Percentiles rank a stretch among this genome's conserved stretches.
phyloP scores from a whole-genome alignment of 2,113 vertebrate genomes.

The Cebus imitator region DNA sequence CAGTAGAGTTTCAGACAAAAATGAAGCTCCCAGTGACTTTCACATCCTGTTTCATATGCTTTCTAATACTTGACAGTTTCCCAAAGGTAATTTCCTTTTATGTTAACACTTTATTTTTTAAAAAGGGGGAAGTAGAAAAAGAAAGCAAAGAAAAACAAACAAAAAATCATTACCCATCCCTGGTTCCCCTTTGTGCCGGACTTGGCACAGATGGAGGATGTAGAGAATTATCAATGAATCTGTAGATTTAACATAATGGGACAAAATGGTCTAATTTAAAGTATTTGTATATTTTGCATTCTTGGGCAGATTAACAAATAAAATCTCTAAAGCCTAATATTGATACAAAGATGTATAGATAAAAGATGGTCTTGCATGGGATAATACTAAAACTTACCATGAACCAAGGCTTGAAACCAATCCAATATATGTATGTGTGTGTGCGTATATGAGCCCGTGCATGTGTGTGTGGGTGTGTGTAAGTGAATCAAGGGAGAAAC shows the following conservation, averaged over 20 bases:
- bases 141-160: too few relatives aligned
- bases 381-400: neutral
- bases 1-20: neutral
- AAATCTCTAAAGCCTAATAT: neutral
- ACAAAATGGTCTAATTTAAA: neutral
- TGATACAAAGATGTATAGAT: neutral
- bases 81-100: neutral
- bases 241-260: neutral
- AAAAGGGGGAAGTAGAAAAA: too few relatives aligned
- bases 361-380: neutral
- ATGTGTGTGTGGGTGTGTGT: neutral
- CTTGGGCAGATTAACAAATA: neutral
- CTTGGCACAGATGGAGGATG: neutral
- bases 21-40: neutral
- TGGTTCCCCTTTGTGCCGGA: neutral
- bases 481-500: neutral
- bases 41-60: neutral
- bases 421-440: neutral
- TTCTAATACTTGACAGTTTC: neutral
- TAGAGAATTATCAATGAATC: neutral
- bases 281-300: neutral
- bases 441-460: neutral
- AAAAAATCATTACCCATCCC: neutral
- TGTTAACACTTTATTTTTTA: neutral
- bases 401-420: neutral